Evolutionary conservation across 2,113 vertebrate genomes (phyloP), one percentile per base, ranked within the genome.

Genomic region (Natator depressus): DNA sequence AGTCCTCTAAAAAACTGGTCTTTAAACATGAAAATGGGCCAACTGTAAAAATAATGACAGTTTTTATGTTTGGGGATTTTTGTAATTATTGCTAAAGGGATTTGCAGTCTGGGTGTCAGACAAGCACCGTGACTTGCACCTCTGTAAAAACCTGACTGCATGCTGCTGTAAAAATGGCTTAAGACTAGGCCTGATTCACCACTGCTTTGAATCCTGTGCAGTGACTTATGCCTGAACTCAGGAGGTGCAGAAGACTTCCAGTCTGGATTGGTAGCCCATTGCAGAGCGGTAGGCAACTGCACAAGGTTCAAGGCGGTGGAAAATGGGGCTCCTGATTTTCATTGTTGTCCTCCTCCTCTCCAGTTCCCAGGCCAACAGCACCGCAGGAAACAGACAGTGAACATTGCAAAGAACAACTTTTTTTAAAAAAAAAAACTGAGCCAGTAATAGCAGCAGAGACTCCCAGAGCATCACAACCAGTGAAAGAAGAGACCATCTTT

Each of bases 31-130:
- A n/a, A 20, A n/a, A 72, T 54, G 80, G 31, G 35, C 35, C 80
- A 82, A n/a, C 24, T 16, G 51, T 38, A 62, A 91, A 86, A 95
- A 8, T 1, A 78, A 2, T 51, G 11, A 29, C 29, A 31, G 57
- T 6, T 69, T 65, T 69, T n/a, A 35, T 14, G 7, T 20, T n/a
- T 69, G 9, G 65, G 65, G 16, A 13, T 22, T 91, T 91, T 54
- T 49, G 29, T 47, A 82, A 84, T 81, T 47, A 8, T 69, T 91
- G 14, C 38, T 95, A n/a, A 78, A 79, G 3, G 12, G 72, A n/a
- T 76, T 76, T 76, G 53, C 72, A 84, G 8, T 89, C 88, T 85
- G 35, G 35, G 49, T 91, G 9, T 96, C 92, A 75, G 9, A 9
- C 19, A 29, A 83, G 38, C 47, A 19, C 55, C 91, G 25, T 42